Evolutionary conservation across 2,888 invertebrate genomes (phyloP), one percentile per base, ranked within the genome.

Genomic region (Euphydryas editha): DNA sequence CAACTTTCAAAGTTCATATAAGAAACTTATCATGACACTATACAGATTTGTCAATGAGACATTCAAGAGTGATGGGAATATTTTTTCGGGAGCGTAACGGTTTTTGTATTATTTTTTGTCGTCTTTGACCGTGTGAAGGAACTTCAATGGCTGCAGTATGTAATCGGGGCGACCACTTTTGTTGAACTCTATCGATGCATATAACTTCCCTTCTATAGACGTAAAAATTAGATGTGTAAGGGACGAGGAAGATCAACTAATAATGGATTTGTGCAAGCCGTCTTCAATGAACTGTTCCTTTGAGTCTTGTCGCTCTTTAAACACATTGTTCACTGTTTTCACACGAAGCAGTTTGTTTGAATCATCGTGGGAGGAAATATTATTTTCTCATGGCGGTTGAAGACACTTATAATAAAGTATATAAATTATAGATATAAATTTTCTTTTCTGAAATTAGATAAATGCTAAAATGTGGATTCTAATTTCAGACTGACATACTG

Each of bases 61-160:
- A 88, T 89, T 87, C 88, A 89, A 84, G 85, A 87, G 81, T 84
- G 87, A 90, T 90, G 91, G 84, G 88, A 88, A 87, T 78, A 80
- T 84, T 89, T 91, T 89, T 90, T 88, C 82, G 84, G 85, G 86
- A 85, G 84, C 88, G 81, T 92, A 92, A 92, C 92, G 91, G 92
- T 91, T 91, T 92, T 92, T 91, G 87, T 92, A 86, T 87, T 87
- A 87, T 89, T 92, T 92, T 92, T 92, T 91, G 89, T 88, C 85
- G 83, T 83, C 80, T 87, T 82, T 85, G 88, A 88, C 88, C 91
- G 92, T 90, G 90, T 88, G 90, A 91, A 88, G 87, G 86, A 86
- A 84, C 81, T 84, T 92, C 87, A 92, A 92, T 92, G 91, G 87
- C 84, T 87, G 82, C 81, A 84, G 79, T 85, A 87, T 90, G 87